Percentiles rank a stretch among this genome's conserved stretches.
These are phyloP conservation scores for Silurus meridionalis DNA, from an alignment of 2,113 vertebrate genomes.

Conservation along the genomic window DNA sequence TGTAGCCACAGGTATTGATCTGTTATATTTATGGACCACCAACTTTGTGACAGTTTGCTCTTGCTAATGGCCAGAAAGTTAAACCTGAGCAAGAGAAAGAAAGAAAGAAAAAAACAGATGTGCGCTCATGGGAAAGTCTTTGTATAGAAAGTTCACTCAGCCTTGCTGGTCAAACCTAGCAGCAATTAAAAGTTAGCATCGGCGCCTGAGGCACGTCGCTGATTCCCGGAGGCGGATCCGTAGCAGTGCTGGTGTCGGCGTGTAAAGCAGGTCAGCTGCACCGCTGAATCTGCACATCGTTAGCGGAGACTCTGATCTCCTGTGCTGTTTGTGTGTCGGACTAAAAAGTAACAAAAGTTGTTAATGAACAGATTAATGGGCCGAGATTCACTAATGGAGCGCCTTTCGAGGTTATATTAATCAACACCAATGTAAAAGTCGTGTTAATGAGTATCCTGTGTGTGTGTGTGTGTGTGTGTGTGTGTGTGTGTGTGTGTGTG, in stretches of 20 bases:
- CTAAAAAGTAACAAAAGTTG: neutral
- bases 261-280: slow-evolving; percentile 10
- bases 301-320: too few species aligned
- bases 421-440: neutral
- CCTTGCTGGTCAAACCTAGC: neutral
- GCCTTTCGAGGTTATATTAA: neutral
- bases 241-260: neutral
- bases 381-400: neutral
- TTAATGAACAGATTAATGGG: neutral
- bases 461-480: slow-evolving; percentile 38
- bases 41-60: too few species aligned
- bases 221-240: slow-evolving; percentile 6
- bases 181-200: slow-evolving; percentile 6
- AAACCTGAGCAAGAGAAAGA: neutral
- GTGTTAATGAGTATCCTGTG: slow-evolving; percentile 11
- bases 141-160: neutral
- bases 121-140: too few species aligned
- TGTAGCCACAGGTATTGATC: neutral
- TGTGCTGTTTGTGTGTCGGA: neutral
- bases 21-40: neutral
- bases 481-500: slow-evolving; percentile 24
- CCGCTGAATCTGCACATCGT: neutral
- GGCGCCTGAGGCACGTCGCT: neutral
- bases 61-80: neutral
- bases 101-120: too few species aligned